Base-by-base conservation (phyloP, 2,888 invertebrate genomes). In the Allygus modestus region DNA sequence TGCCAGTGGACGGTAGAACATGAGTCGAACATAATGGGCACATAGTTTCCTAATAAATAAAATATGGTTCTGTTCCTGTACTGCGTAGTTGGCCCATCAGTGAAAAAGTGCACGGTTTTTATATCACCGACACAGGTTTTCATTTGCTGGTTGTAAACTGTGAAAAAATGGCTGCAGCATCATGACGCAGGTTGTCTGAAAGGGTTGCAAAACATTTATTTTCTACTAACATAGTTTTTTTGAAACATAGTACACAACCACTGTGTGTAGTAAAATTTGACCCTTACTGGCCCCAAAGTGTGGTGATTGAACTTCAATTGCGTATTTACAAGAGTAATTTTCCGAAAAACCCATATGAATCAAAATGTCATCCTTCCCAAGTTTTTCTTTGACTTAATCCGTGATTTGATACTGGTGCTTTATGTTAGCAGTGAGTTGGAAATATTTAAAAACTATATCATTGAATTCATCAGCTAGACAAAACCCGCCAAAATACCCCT, bases 101-200 rank as follows among this genome's bases (percentile, higher is more conserved):
- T 54, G 5, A 54, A 54, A 54, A 54, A 20, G 54, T 54, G 54
- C 5, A 54, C 54, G 12, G 54, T 54, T 23, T 54, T 54, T 54
- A 54, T 54, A 15, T 54, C 54, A 54, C 17, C 54, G 5, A 54
- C 54, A 54, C 23, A 23, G 2, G 12, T 9, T 54, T 54, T 54
- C 54, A 54, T 54, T 69, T 69, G n/a, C 71, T 69, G 71, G 71
- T 69, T 69, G 71, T 26, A 69, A 20, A n/a, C 7, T 69, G 71
- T n/a, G 71, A n/a, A 26, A 69, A 69, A n/a, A 69, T 69, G 7
- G 71, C 71, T 69, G 71, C 71, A 5, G 71, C 20, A 12, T 69
- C 71, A 69, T 69, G 71, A 26, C 71, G 71, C 71, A 26, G 71
- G 71, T 69, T 69, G 20, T 26, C 71, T 69, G 71, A 23, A 4